These are phyloP conservation scores for Pocillopora meandrina DNA, from an alignment of 92 coral and sea anemone species.

Conservation along the genomic window DNA sequence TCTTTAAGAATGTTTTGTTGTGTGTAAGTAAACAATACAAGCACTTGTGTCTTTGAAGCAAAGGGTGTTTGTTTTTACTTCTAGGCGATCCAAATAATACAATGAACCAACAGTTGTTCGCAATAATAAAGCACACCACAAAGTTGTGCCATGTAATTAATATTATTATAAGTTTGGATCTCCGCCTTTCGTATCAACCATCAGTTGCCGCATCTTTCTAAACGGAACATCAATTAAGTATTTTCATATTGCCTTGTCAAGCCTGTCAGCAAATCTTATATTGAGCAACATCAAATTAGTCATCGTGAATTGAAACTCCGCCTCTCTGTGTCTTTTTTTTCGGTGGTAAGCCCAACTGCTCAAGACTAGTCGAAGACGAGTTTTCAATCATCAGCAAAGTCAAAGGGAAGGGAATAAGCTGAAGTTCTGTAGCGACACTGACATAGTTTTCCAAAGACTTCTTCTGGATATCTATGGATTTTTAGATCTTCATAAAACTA, in stretches of 20 bases:
- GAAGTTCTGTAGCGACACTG: no score
- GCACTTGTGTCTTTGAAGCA: neutral
- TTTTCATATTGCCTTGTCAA: neutral
- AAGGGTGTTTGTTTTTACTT: conserved; percentile 11
- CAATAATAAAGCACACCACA: neutral
- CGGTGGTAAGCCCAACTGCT: no score
- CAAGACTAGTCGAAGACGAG: no score
- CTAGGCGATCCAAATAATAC: neutral
- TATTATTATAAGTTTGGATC: neutral
- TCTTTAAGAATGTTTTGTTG: neutral
- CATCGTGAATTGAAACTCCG: no score
- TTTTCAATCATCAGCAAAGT: no score
- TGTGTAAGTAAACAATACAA: neutral
- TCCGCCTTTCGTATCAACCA: neutral
- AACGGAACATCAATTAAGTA: neutral
- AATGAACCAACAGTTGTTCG: neutral
- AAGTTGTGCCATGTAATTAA: neutral
- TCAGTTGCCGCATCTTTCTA: neutral
- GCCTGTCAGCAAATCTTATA: neutral
- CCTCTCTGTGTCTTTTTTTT: no score
- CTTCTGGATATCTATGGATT: no score
- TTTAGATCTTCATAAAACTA: no score
- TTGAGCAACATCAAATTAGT: neutral
- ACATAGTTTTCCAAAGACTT: no score
- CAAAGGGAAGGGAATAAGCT: no score